Percentiles rank a stretch among this genome's conserved stretches.
Evolutionary conservation across 2,888 invertebrate genomes (phyloP).

Genomic region (Tachina grossa): DNA sequence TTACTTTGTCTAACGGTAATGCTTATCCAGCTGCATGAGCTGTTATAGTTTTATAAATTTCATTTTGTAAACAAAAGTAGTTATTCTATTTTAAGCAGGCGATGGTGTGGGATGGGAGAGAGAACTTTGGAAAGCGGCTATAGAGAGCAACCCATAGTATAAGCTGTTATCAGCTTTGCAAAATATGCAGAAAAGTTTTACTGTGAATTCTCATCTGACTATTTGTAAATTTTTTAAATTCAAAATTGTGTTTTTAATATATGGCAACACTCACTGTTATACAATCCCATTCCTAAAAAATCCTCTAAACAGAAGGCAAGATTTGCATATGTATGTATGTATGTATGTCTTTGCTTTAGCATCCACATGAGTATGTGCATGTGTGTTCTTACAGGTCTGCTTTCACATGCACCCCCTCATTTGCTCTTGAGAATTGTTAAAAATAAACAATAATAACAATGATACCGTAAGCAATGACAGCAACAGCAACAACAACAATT

Average conservation of each 20-base stretch:
- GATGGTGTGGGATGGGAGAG: neutral
- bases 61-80: constrained; percentile 36
- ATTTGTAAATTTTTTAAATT: no score
- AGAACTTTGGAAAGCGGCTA: no score
- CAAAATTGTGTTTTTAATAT: no score
- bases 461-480: neutral
- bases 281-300: constrained; percentile 16
- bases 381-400: neutral
- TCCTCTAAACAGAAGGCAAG: neutral
- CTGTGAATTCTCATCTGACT: no score
- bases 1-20: neutral
- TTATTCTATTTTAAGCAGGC: constrained; percentile 35
- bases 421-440: neutral
- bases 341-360: no score
- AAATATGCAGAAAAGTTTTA: no score
- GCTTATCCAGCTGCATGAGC: constrained; percentile 23
- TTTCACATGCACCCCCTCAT: neutral
- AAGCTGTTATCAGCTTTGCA: neutral
- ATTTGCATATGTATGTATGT: no score
- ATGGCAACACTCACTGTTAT: neutral
- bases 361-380: no score
- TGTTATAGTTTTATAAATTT: neutral
- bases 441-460: constrained; percentile 5
- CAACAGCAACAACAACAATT: neutral
- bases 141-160: neutral